Base-by-base conservation (phyloP, 2,888 invertebrate genomes). In the Loripinus fragilis region DNA sequence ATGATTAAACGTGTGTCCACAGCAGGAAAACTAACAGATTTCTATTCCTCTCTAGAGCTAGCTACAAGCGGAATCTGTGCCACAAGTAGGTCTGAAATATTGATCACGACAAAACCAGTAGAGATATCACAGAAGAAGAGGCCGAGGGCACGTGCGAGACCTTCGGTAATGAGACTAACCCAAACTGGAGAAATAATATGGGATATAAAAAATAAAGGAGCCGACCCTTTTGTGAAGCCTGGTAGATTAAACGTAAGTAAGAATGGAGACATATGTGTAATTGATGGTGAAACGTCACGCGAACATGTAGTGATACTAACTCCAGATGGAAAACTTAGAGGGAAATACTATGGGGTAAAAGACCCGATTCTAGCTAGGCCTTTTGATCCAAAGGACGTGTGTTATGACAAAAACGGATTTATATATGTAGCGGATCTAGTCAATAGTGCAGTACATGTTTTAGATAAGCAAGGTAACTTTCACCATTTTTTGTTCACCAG, bases 61-160 rank as follows among this genome's bases (percentile, higher is more conserved):
- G 80, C 71, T 48, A 68, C 76, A 1, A 71, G 78, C 12, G 80
- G 83, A 8, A 0, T 83, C 1, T 83, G 80, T 25, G 55, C 74
- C 23, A 83, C 83, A 7, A 80, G 78, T 25, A 48, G 83, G 55
- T 75, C 60, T 30, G 83, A 83, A 67, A 80, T 73, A 33, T 41
- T 83, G n/a, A 68, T 83, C 8, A 80, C 80, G 25, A 80, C 80
- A 25, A 71, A 66, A 5, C 60, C 64, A 3, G 65, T 80, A 25
- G 76, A 83, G 74, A 78, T 74, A 52, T 83, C 83, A n/a, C 83
- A 83, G 38, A 80, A 83, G 64, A 80, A 78, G 55, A 75, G 76
- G 41, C 83, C 80, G 17, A 55, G 66, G 20, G 76, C 83, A 0
- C 42, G 80, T 28, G 71, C 33, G n/a, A 60, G 25, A 20, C 83